Conservation (phyloP, 2,888 invertebrate species). For the Deroplatys truncata region DNA sequence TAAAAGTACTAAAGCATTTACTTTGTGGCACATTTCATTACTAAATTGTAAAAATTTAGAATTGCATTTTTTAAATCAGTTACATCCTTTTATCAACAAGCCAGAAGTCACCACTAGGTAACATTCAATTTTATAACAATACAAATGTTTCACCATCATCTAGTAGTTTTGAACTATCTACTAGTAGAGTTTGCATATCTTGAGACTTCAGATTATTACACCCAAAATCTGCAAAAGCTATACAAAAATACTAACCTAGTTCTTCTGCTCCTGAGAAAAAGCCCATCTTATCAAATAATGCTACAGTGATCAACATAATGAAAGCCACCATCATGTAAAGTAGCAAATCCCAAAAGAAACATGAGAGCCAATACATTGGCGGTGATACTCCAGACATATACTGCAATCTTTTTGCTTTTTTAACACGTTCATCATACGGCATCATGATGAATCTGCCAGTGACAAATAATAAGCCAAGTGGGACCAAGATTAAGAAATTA, state of each 20-base stretch:
- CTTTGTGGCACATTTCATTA: too few relatives aligned
- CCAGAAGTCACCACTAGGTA: too few relatives aligned
- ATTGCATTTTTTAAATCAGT: too few relatives aligned
- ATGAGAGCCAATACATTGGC: slow-evolving; percentile 59
- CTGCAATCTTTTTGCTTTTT: slow-evolving; percentile 63
- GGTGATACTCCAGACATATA: slow-evolving; percentile 61
- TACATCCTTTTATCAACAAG: too few relatives aligned
- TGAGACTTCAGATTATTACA: not conserved
- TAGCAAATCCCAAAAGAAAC: slow-evolving; percentile 54
- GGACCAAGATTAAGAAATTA: slow-evolving; percentile 42
- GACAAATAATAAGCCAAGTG: slow-evolving; percentile 46
- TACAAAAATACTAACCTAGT: slow-evolving; percentile 16
- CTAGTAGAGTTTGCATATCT: too few relatives aligned
- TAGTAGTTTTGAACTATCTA: too few relatives aligned
- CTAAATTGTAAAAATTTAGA: too few relatives aligned
- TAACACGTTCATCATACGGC: slow-evolving; percentile 58
- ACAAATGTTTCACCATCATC: too few relatives aligned
- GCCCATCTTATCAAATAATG: slow-evolving; percentile 29
- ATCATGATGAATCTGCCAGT: slow-evolving; percentile 54
- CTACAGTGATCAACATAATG: slow-evolving; percentile 36
- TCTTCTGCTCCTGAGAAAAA: slow-evolving; percentile 17
- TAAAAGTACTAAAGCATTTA: too few relatives aligned
- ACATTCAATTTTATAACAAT: too few relatives aligned
- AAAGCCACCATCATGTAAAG: slow-evolving; percentile 36
- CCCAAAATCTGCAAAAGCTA: not conserved